These are phyloP conservation scores for Pollenia labialis DNA, from an alignment of 2,888 invertebrate genomes.

Conservation along the genomic window DNA sequence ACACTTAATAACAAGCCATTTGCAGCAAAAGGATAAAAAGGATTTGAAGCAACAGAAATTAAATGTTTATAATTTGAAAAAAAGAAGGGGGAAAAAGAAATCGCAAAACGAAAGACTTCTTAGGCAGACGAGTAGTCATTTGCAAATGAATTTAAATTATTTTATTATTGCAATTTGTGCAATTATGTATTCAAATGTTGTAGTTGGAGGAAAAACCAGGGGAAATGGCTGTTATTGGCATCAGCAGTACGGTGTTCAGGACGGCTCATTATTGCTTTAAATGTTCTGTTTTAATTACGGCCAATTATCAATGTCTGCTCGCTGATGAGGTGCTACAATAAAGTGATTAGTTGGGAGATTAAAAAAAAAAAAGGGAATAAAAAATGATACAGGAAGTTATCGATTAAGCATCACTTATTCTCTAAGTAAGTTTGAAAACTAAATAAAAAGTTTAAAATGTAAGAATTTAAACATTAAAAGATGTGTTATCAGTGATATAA, in stretches of 20 bases:
- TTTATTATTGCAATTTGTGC: constrained; percentile 13
- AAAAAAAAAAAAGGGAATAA: neutral
- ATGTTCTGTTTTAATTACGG: constrained; percentile 20
- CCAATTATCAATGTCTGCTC: constrained; percentile 29
- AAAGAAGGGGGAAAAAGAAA: neutral
- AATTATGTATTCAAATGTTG: neutral
- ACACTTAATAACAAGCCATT: constrained; percentile 43
- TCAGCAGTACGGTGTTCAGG: neutral
- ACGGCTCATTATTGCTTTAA: constrained; percentile 21
- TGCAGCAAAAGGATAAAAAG: neutral
- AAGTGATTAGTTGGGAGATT: neutral
- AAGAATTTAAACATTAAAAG: no score
- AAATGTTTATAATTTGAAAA: neutral
- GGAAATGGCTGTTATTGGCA: neutral
- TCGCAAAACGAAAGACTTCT: neutral
- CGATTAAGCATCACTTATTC: constrained; percentile 12
- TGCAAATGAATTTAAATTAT: constrained; percentile 25
- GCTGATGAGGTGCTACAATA: neutral
- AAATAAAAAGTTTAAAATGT: no score
- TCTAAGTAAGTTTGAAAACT: no score
- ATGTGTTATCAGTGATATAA: no score
- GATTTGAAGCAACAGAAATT: neutral
- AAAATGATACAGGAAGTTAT: neutral
- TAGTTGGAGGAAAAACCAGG: neutral
- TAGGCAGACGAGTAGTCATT: neutral